phyloP scores from a whole-genome alignment of 2,113 vertebrate species.

The Poecile atricapillus region DNA sequence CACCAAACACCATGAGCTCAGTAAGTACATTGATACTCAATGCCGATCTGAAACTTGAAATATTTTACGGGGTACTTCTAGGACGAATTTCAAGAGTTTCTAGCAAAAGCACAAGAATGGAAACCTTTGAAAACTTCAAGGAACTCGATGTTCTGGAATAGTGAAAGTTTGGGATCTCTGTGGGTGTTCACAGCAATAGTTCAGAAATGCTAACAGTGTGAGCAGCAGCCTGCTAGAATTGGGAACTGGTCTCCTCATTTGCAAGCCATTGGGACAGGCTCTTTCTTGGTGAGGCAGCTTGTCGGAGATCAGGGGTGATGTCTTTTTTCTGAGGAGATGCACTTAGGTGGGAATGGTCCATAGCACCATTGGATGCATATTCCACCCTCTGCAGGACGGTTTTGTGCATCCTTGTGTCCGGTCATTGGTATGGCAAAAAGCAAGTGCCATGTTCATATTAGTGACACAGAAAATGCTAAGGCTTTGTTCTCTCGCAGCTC shows the following conservation, averaged over 20 bases:
- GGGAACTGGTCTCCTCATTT: not conserved
- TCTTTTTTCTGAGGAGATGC: not conserved
- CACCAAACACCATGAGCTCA: not conserved
- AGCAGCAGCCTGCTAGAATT: no score
- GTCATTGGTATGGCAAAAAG: not conserved
- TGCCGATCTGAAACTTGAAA: not conserved
- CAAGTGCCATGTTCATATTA: accelerated
- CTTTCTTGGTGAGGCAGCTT: no score
- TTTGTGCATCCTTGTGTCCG: not conserved
- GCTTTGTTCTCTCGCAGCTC: not conserved
- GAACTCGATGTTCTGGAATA: not conserved
- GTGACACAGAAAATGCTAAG: not conserved
- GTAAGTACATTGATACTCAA: not conserved
- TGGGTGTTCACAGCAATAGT: not conserved
- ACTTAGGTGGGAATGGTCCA: not conserved
- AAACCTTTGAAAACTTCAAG: not conserved
- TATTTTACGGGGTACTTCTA: not conserved
- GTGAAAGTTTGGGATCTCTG: not conserved
- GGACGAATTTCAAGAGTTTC: not conserved
- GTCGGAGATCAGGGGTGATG: not conserved
- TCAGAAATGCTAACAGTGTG: not conserved
- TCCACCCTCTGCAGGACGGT: not conserved
- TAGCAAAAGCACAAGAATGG: not conserved
- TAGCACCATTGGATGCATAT: accelerated
- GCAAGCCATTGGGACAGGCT: not conserved